Base-by-base conservation (phyloP, 2,113 vertebrate species). In the Hypomesus transpacificus region DNA sequence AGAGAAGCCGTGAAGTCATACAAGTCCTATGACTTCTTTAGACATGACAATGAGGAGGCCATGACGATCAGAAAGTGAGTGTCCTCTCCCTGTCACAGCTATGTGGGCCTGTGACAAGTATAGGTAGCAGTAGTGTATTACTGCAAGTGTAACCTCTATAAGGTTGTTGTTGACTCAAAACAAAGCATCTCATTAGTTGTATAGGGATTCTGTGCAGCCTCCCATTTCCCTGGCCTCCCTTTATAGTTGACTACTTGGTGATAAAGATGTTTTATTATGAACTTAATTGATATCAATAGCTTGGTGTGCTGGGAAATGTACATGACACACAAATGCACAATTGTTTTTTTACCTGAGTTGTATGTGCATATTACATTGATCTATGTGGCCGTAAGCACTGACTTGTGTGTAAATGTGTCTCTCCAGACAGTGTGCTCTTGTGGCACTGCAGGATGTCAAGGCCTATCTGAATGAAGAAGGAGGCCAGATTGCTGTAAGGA, bases 1-100 rank as follows among this genome's bases (percentile, higher is more conserved):
- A 93, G 97, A 14, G 89, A 97, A 83, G 95, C 95, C 0, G 96
- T 98, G 21, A 92, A 93, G 74, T 93, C 96, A 0, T 98, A 98
- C 88, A 95, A 98, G 79, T 99, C 97, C 53, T 99, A 94, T 0
- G 94, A 98, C 74, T 99, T 99, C 90, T 99, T 99, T 91, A 93
- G 95, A 66, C 97, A 99, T 2, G 97, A 99, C 87, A 99, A 99
- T 14, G 87, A 94, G 53, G 95, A 98, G 74, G 97, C 97, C 26
- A 99, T 99, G 97, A 81, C 89, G 71, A 99, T 98, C 77, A 95
- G 96, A 86, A 98, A 93, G 97, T 99, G 74, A 94, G 95, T 88
- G 2, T 18, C 24, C 4, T 2, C 46, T 60, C 17, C 59, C 26
- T 26, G 26, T 5, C 6, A 31, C 13, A 39, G 2, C 18, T 4